Percentiles rank a stretch among this genome's conserved stretches.
phyloP scores from a whole-genome alignment of 2,888 invertebrate genomes.

The Synanthedon andrenaeformis region DNA sequence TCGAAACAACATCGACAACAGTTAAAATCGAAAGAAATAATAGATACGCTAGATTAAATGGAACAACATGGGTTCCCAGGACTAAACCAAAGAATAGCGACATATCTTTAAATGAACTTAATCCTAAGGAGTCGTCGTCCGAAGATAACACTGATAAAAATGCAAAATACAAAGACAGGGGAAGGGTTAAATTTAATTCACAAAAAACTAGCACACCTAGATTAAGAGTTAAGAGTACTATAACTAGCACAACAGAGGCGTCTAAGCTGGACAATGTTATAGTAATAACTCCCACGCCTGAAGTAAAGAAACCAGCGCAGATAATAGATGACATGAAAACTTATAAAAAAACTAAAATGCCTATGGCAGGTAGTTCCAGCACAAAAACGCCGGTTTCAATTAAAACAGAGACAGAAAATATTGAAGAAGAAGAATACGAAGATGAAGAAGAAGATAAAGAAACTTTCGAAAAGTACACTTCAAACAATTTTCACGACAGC shows the following conservation, averaged over 20 bases:
- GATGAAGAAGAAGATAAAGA: conserved; percentile 28
- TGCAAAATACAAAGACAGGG: conserved; percentile 60
- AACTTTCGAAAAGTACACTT: conserved; percentile 54
- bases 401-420: conserved; percentile 16
- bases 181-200: conserved; percentile 44
- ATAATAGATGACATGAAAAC: conserved; percentile 51
- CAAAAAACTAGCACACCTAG: conserved; percentile 35
- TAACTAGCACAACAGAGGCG: background rate
- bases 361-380: conserved; percentile 22
- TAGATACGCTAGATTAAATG: conserved; percentile 26
- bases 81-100: conserved; percentile 37
- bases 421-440: conserved; percentile 29
- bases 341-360: conserved; percentile 49
- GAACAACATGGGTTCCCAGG: conserved; percentile 26
- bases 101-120: conserved; percentile 50
- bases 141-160: conserved; percentile 59
- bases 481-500: conserved; percentile 62
- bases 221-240: conserved; percentile 19
- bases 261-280: background rate
- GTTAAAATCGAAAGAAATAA: conserved; percentile 33
- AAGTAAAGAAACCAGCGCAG: conserved; percentile 46
- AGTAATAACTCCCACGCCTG: conserved; percentile 47
- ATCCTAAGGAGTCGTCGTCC: conserved; percentile 45
- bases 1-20: conserved; percentile 35
- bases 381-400: conserved; percentile 24